These are phyloP conservation scores for Urocynchramus pylzowi DNA, from an alignment of 2,113 vertebrate species.

Conservation along the genomic window DNA sequence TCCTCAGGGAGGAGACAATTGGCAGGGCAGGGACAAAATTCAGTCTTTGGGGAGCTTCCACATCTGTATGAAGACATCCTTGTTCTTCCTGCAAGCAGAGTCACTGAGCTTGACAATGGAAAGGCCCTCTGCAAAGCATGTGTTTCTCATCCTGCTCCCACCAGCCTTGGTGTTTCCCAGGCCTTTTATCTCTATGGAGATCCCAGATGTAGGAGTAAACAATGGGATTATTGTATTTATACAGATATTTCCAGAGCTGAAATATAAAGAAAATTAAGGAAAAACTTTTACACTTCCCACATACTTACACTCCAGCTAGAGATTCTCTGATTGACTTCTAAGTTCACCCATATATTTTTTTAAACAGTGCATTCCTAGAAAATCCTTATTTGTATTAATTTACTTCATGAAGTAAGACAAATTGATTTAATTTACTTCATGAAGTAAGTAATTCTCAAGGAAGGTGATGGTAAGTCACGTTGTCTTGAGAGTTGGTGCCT, in stretches of 20 bases:
- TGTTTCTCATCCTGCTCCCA: background rate
- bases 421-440: background rate
- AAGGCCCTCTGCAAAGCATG: background rate
- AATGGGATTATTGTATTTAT: background rate
- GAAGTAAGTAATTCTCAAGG: background rate
- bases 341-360: background rate
- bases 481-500: conserved; percentile 28
- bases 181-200: background rate
- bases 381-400: background rate
- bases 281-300: background rate
- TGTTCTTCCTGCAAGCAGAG: background rate
- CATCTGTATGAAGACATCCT: background rate
- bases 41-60: background rate
- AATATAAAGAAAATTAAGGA: background rate
- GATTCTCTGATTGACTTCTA: background rate
- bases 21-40: background rate
- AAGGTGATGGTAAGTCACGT: conserved; percentile 34
- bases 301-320: background rate
- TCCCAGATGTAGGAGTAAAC: background rate
- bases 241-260: background rate
- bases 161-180: background rate
- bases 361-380: background rate
- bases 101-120: background rate
- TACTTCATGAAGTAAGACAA: background rate
- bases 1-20: too few species aligned